Evolutionary conservation across 2,113 vertebrate genomes (phyloP).

Genomic region (Cavia aperea): DNA sequence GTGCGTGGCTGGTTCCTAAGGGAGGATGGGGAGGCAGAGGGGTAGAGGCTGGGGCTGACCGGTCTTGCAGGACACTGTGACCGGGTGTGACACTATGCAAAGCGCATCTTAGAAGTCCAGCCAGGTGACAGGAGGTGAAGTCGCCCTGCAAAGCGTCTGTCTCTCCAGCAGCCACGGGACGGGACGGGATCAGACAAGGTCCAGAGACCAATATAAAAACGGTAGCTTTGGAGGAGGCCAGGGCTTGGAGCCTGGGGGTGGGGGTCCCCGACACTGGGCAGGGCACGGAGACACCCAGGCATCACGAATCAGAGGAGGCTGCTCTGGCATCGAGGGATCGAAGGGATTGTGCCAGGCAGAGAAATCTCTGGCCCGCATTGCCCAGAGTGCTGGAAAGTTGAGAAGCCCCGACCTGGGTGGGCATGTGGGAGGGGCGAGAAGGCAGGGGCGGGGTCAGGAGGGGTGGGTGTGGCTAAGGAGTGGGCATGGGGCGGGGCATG

Average conservation of each 20-base stretch:
- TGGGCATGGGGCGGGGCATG: too few relatives aligned
- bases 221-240: background rate
- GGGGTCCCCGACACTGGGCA: background rate
- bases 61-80: rapidly evolving
- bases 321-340: background rate
- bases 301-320: background rate
- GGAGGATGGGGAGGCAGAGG: too few relatives aligned
- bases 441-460: too few relatives aligned
- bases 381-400: background rate
- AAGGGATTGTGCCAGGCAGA: background rate
- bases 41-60: rapidly evolving
- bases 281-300: background rate
- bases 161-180: background rate
- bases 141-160: background rate
- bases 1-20: background rate
- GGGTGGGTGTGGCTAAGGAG: too few relatives aligned
- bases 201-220: background rate
- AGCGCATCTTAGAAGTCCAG: rapidly evolving
- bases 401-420: background rate
- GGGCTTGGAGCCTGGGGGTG: background rate
- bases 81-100: background rate
- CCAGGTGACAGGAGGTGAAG: too few relatives aligned
- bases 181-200: background rate
- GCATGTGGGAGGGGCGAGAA: background rate
- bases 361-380: background rate